Base-by-base conservation (phyloP, 1,140 invertebrate species). In the Cydia fagiglandana region DNA sequence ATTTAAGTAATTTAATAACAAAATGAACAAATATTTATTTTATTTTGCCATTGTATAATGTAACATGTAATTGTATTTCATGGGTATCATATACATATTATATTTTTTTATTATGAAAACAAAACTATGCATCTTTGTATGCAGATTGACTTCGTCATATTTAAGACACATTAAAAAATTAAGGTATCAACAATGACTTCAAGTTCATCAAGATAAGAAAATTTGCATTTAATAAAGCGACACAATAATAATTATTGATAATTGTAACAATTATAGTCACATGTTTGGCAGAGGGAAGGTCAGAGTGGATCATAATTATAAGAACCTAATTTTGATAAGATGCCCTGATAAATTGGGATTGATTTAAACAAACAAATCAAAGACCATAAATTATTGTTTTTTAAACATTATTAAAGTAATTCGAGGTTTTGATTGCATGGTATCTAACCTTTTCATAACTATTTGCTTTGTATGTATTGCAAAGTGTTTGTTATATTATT, bases 151-250 rank as follows among this genome's bases (percentile, higher is more conserved):
- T 70, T 38, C 50, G 64, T 34, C 30, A 70, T 70, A 41, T 70
- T 70, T 70, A 41, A n/a, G 66, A 20, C 6, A 70, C 66, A 70
- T 1, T 24, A 24, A 24, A 24, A 24, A 1, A 41, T 68, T 68
- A 34, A 68, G 30, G 12, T 30, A n/a, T 34, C 28, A 38, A 89
- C 85, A 88, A 88, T 88, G 85, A 86, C 79, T 79, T 79, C 84
- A 87, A 88, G 85, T 86, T 88, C 86, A 88, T 88, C 85, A 83
- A 84, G 86, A 89, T 88, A 89, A 87, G 77, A 81, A 76, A 64
- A 90, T 90, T 90, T 84, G 87, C 84, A 90, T 89, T 79, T 80
- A 84, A 87, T 83, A 88, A 85, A 85, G 88, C 85, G 81, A 81
- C 79, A 82, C 81, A 81, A 78, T 80, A 83, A 84, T 77, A 80